Evolutionary conservation across 2,797 vertebrate genomes (phyloP).

Genomic region (Spheniscus humboldti): DNA sequence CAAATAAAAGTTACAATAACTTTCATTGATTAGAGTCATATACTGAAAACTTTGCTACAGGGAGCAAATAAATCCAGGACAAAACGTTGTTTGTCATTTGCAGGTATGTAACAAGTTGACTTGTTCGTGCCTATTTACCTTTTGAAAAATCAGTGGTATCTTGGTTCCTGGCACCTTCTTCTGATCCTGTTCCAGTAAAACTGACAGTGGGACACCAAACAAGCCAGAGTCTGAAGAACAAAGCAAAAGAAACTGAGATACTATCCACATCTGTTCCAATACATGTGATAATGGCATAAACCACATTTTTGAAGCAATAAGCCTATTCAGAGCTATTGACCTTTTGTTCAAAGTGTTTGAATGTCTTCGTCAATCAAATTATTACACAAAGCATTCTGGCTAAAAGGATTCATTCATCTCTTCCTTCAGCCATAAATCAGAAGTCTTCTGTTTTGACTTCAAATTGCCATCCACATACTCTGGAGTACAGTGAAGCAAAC

Average conservation of each 20-base stretch:
- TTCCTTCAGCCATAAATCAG: not conserved
- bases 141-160: constrained; percentile 91
- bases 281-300: not conserved
- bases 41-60: not conserved
- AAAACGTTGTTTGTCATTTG: not conserved
- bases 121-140: constrained; percentile 71
- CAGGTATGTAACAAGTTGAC: not conserved
- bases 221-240: constrained; percentile 84
- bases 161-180: constrained; percentile 80
- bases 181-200: constrained; percentile 93
- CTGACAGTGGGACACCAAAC: constrained; percentile 85
- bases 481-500: not conserved
- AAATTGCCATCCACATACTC: not conserved
- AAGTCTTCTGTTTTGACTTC: not conserved
- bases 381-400: not conserved
- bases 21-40: constrained; percentile 6
- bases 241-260: constrained; percentile 12
- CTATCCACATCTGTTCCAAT: not conserved
- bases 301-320: not conserved
- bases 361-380: not conserved
- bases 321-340: not conserved
- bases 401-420: not conserved
- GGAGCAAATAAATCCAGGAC: not conserved
- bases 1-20: constrained; percentile 32
- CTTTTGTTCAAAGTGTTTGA: not conserved